A percentile compares a stretch with the other conserved stretches of the same genome.
Evolutionary conservation across 2,797 vertebrate genomes (phyloP).

Genomic region (Girardinus metallicus): DNA sequence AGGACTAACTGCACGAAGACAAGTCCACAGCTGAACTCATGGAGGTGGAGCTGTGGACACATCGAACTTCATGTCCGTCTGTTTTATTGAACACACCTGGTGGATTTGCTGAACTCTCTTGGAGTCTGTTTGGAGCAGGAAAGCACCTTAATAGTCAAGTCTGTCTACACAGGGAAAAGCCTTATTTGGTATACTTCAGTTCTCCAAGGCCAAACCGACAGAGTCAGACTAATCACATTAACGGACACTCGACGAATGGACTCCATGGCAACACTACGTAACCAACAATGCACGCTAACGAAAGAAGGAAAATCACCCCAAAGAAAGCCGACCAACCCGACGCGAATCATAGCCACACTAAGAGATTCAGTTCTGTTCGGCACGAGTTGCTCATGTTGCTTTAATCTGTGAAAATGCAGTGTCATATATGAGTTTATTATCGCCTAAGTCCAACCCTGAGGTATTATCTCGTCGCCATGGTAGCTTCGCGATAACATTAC

Average conservation of each 20-base stretch:
- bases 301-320: slow-evolving; percentile 18
- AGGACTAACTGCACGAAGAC: slow-evolving; percentile 33
- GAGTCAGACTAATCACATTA: slow-evolving; percentile 7
- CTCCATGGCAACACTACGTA: slow-evolving; percentile 30
- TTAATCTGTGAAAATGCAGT: slow-evolving; percentile 6
- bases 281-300: slow-evolving; percentile 50
- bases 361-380: neutral
- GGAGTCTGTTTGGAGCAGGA: slow-evolving; percentile 23
- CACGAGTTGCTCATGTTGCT: slow-evolving; percentile 23
- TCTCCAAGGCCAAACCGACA: slow-evolving; percentile 22
- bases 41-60: slow-evolving; percentile 13
- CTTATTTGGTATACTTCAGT: slow-evolving; percentile 27
- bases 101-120: slow-evolving; percentile 24
- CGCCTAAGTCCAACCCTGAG: slow-evolving; percentile 2
- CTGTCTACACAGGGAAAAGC: slow-evolving; percentile 36
- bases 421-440: slow-evolving; percentile 25
- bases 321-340: slow-evolving; percentile 16
- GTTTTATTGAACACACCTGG: slow-evolving; percentile 21
- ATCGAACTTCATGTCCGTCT: slow-evolving; percentile 5
- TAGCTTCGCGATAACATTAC: neutral
- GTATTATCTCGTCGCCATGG: neutral
- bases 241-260: slow-evolving; percentile 13
- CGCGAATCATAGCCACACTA: slow-evolving; percentile 9
- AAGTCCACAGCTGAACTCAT: slow-evolving; percentile 58
- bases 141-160: slow-evolving; percentile 57